Percentiles rank a stretch among this genome's conserved stretches.
Evolutionary conservation across 2,888 invertebrate species (phyloP).

Genomic region (Hyposoter didymator): DNA sequence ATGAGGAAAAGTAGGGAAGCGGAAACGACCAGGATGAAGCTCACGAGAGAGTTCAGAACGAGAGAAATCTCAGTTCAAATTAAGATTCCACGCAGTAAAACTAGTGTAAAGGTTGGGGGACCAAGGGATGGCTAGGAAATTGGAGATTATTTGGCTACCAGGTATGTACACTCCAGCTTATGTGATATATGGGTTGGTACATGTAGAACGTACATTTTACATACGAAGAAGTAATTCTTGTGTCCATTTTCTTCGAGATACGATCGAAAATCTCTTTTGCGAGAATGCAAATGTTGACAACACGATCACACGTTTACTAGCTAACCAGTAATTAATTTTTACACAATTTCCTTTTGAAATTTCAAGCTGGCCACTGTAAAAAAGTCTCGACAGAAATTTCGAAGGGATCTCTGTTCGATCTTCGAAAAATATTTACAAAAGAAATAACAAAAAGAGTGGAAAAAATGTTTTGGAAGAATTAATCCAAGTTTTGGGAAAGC

Average conservation of each 20-base stretch:
- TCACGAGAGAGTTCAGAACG: conserved; percentile 25
- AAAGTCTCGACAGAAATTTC: neutral
- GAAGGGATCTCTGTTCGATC: neutral
- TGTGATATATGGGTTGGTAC: conserved; percentile 3
- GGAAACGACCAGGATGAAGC: conserved; percentile 21
- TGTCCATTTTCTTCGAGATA: neutral
- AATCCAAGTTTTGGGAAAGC: neutral
- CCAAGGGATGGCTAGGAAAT: conserved; percentile 7
- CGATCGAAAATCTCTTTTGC: neutral
- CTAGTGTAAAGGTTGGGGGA: conserved; percentile 19
- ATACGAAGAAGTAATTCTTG: neutral
- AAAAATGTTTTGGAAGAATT: neutral
- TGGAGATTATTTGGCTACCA: conserved; percentile 38
- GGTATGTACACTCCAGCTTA: neutral
- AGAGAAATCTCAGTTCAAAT: conserved; percentile 61
- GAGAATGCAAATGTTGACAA: neutral
- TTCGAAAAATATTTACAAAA: neutral
- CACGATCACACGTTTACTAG: neutral
- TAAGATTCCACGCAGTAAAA: conserved; percentile 61
- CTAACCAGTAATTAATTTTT: neutral
- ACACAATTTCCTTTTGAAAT: neutral
- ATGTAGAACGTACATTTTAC: neutral
- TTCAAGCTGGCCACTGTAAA: no score
- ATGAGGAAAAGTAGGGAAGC: conserved; percentile 45
- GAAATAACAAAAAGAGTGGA: neutral